phyloP scores from a whole-genome alignment of 2,888 invertebrate species.

The Cataglyphis albicans region DNA sequence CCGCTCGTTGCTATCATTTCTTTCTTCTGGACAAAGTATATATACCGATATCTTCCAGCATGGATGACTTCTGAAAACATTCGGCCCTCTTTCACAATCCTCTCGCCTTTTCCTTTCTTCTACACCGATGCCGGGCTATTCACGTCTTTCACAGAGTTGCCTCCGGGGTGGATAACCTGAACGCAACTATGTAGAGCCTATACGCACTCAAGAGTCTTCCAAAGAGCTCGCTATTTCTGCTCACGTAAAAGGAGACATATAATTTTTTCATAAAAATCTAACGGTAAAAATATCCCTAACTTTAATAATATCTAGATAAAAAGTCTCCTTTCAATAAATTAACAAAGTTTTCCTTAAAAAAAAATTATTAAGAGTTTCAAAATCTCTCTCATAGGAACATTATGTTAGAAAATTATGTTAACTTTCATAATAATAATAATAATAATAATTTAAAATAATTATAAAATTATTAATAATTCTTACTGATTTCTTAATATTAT shows the following conservation, averaged over 20 bases:
- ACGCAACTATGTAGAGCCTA: slow-evolving; percentile 63
- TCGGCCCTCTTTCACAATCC: slow-evolving; percentile 69
- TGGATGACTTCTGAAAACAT: slow-evolving; percentile 67
- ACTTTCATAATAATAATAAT: not conserved
- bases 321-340: not conserved
- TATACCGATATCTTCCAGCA: slow-evolving; percentile 28
- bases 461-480: not conserved
- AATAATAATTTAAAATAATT: not conserved
- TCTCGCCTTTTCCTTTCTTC: slow-evolving; percentile 50
- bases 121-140: slow-evolving; percentile 73
- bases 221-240: slow-evolving; percentile 64
- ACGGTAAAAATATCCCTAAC: not conserved
- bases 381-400: not conserved
- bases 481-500: not conserved
- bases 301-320: not conserved
- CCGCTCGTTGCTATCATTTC: slow-evolving; percentile 12
- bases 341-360: not conserved
- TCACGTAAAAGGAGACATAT: not conserved
- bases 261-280: not conserved
- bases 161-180: slow-evolving; percentile 73
- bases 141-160: slow-evolving; percentile 72
- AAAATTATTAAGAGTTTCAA: not conserved
- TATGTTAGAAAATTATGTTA: not conserved
- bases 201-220: slow-evolving; percentile 62
- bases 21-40: slow-evolving; percentile 58